Base-by-base conservation (phyloP, 2,113 vertebrate species). In the Nothobranchius furzeri region DNA sequence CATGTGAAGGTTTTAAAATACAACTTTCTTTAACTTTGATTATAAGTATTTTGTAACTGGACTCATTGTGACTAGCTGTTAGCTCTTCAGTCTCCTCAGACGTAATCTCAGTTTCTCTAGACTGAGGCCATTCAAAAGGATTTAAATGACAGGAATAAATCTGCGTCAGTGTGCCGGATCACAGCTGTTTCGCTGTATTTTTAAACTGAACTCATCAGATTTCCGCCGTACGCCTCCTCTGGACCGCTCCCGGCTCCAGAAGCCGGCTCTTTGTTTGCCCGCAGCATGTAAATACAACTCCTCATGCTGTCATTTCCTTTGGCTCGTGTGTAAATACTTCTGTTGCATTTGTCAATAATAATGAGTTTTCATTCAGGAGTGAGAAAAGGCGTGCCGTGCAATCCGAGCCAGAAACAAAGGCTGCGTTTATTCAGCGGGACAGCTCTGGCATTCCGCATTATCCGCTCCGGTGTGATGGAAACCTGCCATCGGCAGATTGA, bases 401-500 rank as follows among this genome's bases (percentile, higher is more conserved):
- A 75, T 75, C 64, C n/a, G 52, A 64, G 70, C 35, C 46, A 20
- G 54, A 25, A 54, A 56, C 64, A 13, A 42, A 72, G 59, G 60
- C 54, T 1, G 45, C 68, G 25, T 58, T 64, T 68, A 52, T 55
- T 69, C 43, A 60, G 54, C 3, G 17, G 37, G n/a, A 35, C 43
- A 11, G 9, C 43, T 6, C 36, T 51, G 43, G 62, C 43, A 64
- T 64, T 9, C 68, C 59, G 66, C 60, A 49, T 52, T 24, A 56
- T 67, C 71, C 65, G 65, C 76, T 17, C 2, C 61, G 45, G 60
- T 15, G 17, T 81, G 75, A 83, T 83, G 74, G 77, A 83, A 78
- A 52, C 50, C 60, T 76, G 79, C 70, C 71, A 67, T 66, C 56
- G 48, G 52, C 57, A 73, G 85, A 80, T 78, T 78, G 79, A 85